These are phyloP conservation scores for Ruditapes philippinarum DNA, from an alignment of 1,140 invertebrate species.

Conservation along the genomic window DNA sequence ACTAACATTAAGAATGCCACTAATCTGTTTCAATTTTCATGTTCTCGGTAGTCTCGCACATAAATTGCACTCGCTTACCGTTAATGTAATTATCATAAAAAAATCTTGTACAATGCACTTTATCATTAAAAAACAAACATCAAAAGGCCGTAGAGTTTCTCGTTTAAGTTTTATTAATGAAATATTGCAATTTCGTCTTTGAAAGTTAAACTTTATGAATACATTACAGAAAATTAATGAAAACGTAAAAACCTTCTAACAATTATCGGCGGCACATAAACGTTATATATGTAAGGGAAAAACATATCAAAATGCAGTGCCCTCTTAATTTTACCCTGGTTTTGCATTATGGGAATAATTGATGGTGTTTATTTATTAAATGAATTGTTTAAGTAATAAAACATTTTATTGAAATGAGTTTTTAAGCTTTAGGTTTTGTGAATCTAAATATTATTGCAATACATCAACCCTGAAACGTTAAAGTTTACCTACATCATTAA, in stretches of 20 bases:
- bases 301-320: neutral
- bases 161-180: constrained; percentile 22
- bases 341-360: neutral
- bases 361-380: neutral
- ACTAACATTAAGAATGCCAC: too few relatives aligned
- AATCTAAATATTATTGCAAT: too few relatives aligned
- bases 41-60: too few relatives aligned
- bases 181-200: constrained; percentile 35
- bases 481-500: too few relatives aligned
- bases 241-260: neutral
- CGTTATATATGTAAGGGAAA: too few relatives aligned
- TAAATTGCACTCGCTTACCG: constrained; percentile 1
- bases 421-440: too few relatives aligned
- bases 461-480: too few relatives aligned
- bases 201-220: constrained; percentile 29
- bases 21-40: too few relatives aligned
- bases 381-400: neutral
- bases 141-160: neutral
- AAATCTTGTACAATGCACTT: constrained; percentile 27
- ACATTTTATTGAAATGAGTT: neutral
- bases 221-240: constrained; percentile 28
- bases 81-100: constrained; percentile 1
- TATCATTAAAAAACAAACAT: constrained; percentile 33
- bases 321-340: neutral
- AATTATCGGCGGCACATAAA: constrained; percentile 1